A percentile compares a stretch with the other conserved stretches of the same genome.
These are phyloP conservation scores for Eufriesea mexicana DNA, from an alignment of 1,140 invertebrate genomes.

Conservation along the genomic window DNA sequence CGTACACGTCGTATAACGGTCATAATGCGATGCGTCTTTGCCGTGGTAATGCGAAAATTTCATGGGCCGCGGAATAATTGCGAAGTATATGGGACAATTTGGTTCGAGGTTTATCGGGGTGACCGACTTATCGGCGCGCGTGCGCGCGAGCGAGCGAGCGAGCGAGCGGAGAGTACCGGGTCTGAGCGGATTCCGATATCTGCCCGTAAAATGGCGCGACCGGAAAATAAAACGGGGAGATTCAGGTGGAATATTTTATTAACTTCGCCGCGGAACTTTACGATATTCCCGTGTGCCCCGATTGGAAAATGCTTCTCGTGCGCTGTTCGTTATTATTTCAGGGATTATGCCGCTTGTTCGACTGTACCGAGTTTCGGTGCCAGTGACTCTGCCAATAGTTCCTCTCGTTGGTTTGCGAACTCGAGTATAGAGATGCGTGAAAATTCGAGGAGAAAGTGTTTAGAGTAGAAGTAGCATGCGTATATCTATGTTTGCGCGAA, in stretches of 20 bases:
- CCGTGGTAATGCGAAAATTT: slow-evolving; percentile 29
- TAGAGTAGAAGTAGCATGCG: too few species aligned
- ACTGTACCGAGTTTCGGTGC: too few species aligned
- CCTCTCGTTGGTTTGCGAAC: too few species aligned
- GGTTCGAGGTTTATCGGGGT: neutral
- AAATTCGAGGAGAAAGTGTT: too few species aligned
- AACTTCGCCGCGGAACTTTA: neutral
- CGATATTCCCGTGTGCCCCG: neutral
- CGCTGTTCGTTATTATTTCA: neutral
- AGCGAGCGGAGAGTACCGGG: too few species aligned
- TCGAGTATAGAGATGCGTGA: too few species aligned
- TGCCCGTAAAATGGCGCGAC: neutral
- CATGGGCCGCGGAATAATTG: slow-evolving; percentile 34
- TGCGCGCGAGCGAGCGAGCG: neutral
- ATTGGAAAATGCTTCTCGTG: neutral
- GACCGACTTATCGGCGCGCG: neutral
- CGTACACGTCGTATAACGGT: slow-evolving; percentile 33
- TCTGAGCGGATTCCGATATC: neutral
- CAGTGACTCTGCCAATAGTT: too few species aligned
- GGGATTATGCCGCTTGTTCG: neutral
- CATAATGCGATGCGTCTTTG: slow-evolving; percentile 21
- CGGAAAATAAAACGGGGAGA: neutral
- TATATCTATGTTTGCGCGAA: too few species aligned
- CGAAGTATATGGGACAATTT: slow-evolving; percentile 1
- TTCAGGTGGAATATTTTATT: neutral